phyloP scores from a whole-genome alignment of 2,113 vertebrate genomes.

The Myrmophylax atrothorax region DNA sequence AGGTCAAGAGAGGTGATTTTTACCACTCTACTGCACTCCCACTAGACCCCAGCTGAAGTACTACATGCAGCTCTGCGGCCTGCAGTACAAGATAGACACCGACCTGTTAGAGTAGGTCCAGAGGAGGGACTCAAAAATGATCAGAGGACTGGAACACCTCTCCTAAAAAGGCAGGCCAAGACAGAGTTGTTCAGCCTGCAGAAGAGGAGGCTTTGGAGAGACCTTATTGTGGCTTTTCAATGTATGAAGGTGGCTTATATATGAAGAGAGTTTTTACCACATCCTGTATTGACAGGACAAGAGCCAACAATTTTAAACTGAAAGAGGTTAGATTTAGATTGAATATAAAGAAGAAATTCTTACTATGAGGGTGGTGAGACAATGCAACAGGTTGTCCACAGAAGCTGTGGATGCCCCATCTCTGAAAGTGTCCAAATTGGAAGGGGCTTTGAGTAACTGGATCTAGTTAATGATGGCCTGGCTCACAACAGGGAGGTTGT shows the following conservation, averaged over 20 bases:
- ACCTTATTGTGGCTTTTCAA: background rate
- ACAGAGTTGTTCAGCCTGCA: background rate
- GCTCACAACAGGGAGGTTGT: background rate
- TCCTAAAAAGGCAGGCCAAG: background rate
- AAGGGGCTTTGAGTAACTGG: background rate
- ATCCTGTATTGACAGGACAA: background rate
- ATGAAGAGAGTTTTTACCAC: too few relatives aligned
- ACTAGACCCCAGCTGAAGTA: background rate
- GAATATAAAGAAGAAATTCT: background rate
- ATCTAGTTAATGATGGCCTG: background rate
- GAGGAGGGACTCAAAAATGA: background rate
- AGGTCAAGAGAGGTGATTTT: accelerated
- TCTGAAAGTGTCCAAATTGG: background rate
- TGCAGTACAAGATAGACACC: background rate
- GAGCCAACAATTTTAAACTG: background rate
- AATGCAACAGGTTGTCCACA: background rate
- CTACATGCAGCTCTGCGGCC: background rate
- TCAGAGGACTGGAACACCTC: background rate
- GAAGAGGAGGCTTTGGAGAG: background rate
- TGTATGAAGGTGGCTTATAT: background rate
- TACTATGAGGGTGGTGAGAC: background rate
- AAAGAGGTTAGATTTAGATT: background rate
- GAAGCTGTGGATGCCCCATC: background rate
- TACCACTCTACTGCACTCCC: background rate
- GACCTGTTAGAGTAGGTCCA: background rate